Evolutionary conservation across 2,113 vertebrate genomes (phyloP).

Genomic region (Pyxicephalus adspersus): DNA sequence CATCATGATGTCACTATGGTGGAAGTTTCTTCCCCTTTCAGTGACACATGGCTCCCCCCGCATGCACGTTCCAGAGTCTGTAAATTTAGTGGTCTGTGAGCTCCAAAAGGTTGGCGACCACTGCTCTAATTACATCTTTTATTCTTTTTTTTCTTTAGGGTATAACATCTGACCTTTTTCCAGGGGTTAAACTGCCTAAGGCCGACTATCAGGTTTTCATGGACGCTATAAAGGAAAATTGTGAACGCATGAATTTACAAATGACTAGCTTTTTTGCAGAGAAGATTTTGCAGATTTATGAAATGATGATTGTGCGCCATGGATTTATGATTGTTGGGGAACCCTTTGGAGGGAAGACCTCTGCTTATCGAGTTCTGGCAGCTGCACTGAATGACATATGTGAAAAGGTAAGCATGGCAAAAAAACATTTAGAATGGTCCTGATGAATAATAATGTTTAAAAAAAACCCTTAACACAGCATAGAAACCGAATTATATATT

Average conservation of each 20-base stretch:
- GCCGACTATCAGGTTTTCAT: conserved; percentile 82
- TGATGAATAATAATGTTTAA: no score
- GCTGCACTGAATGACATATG: conserved; percentile 79
- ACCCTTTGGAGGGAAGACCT: conserved; percentile 88
- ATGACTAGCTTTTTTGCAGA: conserved; percentile 80
- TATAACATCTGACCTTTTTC: conserved; percentile 92
- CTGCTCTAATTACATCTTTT: neutral
- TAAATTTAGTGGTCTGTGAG: no score
- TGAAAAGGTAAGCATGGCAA: conserved; percentile 73
- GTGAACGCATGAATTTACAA: conserved; percentile 84
- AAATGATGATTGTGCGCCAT: conserved; percentile 93
- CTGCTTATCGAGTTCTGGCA: conserved; percentile 84
- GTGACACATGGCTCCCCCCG: no score
- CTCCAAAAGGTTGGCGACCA: no score
- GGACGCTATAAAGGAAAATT: conserved; percentile 81
- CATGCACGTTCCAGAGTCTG: no score
- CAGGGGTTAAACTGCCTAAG: conserved; percentile 84
- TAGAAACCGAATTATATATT: no score
- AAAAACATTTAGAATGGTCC: neutral
- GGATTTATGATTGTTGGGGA: conserved; percentile 94
- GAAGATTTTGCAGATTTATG: conserved; percentile 90
- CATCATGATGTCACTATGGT: no score
- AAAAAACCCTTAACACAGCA: no score
- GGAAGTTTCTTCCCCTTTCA: no score
- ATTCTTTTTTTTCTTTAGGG: conserved; percentile 71